phyloP scores from a whole-genome alignment of 1,140 invertebrate species.

The Trichomalopsis sarcophagae region DNA sequence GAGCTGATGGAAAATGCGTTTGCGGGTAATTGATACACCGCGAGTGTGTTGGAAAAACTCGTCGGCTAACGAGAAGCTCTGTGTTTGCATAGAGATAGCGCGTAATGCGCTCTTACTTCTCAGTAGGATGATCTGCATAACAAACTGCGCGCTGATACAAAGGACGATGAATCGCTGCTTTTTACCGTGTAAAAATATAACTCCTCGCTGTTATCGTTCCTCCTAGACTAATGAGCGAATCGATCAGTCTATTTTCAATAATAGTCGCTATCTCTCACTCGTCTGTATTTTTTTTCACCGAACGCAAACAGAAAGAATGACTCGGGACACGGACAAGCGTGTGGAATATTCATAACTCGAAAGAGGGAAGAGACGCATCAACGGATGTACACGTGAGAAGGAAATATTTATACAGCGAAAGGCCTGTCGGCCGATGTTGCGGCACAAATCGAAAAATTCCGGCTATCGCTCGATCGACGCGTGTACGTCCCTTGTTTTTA shows the following conservation, averaged over 20 bases:
- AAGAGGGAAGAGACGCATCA: not conserved
- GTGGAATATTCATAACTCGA: not conserved
- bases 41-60: not conserved
- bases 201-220: not conserved
- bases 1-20: no score
- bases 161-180: not conserved
- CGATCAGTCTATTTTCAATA: not conserved
- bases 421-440: not conserved
- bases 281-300: no score
- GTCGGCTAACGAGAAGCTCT: not conserved
- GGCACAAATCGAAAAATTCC: conserved; percentile 30
- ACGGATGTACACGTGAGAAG: not conserved
- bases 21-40: not conserved
- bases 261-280: no score
- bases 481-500: conserved; percentile 37
- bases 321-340: not conserved
- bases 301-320: not conserved
- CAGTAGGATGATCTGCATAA: not conserved
- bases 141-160: not conserved
- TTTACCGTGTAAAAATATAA: not conserved
- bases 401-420: conserved; percentile 15
- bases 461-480: conserved; percentile 31
- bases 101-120: not conserved
- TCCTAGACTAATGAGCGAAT: not conserved
- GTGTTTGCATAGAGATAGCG: not conserved